phyloP scores from a whole-genome alignment of 2,888 invertebrate genomes.

The Eudiplozoon nipponicum region DNA sequence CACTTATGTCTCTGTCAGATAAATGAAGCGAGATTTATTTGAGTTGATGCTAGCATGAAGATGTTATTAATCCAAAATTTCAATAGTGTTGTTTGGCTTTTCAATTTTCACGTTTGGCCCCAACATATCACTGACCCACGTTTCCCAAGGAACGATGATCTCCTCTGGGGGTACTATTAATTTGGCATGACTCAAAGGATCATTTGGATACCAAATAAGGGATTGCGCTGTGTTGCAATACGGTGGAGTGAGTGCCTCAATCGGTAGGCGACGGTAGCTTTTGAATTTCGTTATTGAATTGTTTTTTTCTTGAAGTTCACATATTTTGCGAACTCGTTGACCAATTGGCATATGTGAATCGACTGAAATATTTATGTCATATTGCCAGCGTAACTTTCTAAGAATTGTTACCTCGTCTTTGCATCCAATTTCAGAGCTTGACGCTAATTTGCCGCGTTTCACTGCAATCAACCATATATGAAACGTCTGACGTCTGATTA shows the following conservation, averaged over 20 bases:
- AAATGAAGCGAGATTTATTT: too few species aligned
- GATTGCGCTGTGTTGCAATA: slow-evolving; percentile 14
- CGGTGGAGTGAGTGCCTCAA: slow-evolving; percentile 14
- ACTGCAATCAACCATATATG: slow-evolving; percentile 15
- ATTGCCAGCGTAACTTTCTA: slow-evolving; percentile 15
- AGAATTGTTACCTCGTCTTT: too few species aligned
- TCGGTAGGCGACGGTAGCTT: neutral
- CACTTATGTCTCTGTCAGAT: too few species aligned
- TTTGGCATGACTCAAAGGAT: slow-evolving; percentile 4
- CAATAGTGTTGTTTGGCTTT: too few species aligned
- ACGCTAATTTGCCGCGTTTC: slow-evolving; percentile 12
- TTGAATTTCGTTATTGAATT: slow-evolving; percentile 5
- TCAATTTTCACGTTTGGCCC: too few species aligned
- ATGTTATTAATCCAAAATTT: too few species aligned
- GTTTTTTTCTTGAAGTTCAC: slow-evolving; percentile 6
- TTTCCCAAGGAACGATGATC: slow-evolving; percentile 14
- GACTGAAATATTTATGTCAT: slow-evolving; percentile 13
- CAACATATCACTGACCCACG: slow-evolving; percentile 10
- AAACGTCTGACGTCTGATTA: slow-evolving; percentile 14
- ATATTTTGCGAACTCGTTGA: slow-evolving; percentile 7
- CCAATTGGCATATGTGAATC: slow-evolving; percentile 16
- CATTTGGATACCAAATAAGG: slow-evolving; percentile 15
- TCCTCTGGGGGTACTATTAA: slow-evolving; percentile 13
- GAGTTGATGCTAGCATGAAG: too few species aligned
- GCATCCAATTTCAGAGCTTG: slow-evolving; percentile 10